phyloP scores from a whole-genome alignment of 2,888 invertebrate genomes.

The Melolontha melolontha region DNA sequence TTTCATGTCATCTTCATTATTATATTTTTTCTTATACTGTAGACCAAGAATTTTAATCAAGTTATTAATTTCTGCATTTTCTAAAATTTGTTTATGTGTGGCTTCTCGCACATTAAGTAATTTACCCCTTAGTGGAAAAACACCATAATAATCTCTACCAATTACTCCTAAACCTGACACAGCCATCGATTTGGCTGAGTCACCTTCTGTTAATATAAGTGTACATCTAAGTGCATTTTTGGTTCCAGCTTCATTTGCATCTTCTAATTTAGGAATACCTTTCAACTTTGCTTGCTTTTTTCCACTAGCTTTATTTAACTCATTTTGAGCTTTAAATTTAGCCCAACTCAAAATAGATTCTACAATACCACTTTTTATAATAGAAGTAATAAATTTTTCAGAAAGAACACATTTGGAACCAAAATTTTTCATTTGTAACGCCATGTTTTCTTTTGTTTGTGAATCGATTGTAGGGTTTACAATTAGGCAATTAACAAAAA shows the following conservation, averaged over 20 bases:
- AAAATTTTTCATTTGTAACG: conserved; percentile 92
- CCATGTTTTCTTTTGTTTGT: conserved; percentile 99
- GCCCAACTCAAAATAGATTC: conserved; percentile 97
- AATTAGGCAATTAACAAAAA: conserved; percentile 96
- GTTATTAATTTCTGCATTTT: conserved; percentile 97
- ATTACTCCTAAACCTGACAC: conserved; percentile 95
- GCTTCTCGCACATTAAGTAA: conserved; percentile 95
- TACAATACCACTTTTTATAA: conserved; percentile 90
- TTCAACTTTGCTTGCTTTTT: conserved; percentile 91
- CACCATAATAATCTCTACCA: conserved; percentile 94
- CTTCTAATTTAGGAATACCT: conserved; percentile 95
- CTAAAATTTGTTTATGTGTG: conserved; percentile 94
- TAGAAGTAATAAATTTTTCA: conserved; percentile 86
- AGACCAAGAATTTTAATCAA: conserved; percentile 96
- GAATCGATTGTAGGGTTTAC: conserved; percentile 99
- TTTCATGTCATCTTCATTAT: conserved; percentile 86
- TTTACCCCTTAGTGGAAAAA: conserved; percentile 97
- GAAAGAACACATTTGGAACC: conserved; percentile 91
- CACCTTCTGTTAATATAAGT: conserved; percentile 98
- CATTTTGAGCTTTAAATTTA: conserved; percentile 92
- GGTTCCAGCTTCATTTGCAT: conserved; percentile 97
- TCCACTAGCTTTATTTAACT: conserved; percentile 86
- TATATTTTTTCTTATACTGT: conserved; percentile 96
- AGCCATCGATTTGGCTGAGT: conserved; percentile 98
- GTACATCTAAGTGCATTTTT: conserved; percentile 91